These are phyloP conservation scores for Xenopus tropicalis DNA, from an alignment of 2,113 vertebrate genomes.

Conservation along the genomic window DNA sequence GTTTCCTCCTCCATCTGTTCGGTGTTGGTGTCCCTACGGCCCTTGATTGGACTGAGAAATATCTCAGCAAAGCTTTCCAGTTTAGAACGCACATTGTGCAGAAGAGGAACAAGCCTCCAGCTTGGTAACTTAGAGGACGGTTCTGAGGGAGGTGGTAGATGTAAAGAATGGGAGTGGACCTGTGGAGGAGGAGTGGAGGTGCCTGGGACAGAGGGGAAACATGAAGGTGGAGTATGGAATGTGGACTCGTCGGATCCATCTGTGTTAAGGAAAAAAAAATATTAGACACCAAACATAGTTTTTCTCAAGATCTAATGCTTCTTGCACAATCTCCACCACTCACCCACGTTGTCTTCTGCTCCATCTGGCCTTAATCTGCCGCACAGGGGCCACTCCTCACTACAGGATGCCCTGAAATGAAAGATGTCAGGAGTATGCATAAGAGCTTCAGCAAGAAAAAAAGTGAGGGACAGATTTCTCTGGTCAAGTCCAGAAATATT, in stretches of 20 bases:
- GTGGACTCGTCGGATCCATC: not conserved
- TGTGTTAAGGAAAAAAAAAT: not conserved
- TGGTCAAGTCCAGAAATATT: no score
- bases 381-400: not conserved
- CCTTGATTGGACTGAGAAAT: conserved; percentile 74
- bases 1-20: not conserved
- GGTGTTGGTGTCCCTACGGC: conserved; percentile 14
- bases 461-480: no score
- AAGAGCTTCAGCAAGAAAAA: not conserved
- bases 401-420: not conserved
- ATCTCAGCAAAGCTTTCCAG: conserved; percentile 86
- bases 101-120: conserved; percentile 79
- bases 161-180: conserved; percentile 31
- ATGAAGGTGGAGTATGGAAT: not conserved
- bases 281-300: no score
- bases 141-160: conserved; percentile 7
- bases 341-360: not conserved
- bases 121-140: conserved; percentile 28
- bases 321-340: not conserved
- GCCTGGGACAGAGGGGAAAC: not conserved
- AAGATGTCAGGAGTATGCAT: no score
- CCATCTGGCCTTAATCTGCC: not conserved
- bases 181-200: conserved; percentile 22
- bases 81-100: conserved; percentile 79
- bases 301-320: not conserved